Evolutionary conservation across 2,113 vertebrate genomes (phyloP).

Genomic region (Macrotus californicus): DNA sequence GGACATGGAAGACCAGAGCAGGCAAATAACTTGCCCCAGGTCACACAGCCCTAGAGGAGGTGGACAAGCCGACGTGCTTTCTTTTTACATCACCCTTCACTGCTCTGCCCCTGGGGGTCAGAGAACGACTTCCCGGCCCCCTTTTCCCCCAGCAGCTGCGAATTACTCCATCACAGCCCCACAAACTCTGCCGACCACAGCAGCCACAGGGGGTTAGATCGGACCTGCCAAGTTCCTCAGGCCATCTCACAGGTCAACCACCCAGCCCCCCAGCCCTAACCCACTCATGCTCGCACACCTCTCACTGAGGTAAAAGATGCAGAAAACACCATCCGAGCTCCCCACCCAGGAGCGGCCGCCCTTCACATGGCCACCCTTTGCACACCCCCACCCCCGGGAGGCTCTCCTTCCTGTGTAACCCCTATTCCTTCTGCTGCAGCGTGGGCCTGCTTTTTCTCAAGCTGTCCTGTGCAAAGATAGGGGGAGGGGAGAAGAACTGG

Average conservation of each 20-base stretch:
- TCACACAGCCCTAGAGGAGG: constrained; percentile 24
- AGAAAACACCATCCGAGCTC: not conserved
- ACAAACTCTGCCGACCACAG: not conserved
- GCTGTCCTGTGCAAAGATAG: constrained; percentile 49
- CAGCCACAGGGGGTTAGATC: not conserved
- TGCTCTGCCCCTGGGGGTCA: not conserved
- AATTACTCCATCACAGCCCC: not conserved
- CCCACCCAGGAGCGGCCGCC: not conserved
- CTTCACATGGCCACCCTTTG: not conserved
- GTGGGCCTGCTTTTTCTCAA: constrained; percentile 47
- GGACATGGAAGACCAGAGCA: not conserved
- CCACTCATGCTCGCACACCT: not conserved
- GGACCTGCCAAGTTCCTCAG: not conserved
- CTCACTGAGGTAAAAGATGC: not conserved
- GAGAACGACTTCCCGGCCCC: not conserved
- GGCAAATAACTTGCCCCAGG: not conserved
- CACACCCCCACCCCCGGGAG: too few relatives aligned
- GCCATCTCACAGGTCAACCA: not conserved
- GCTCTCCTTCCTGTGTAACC: not conserved
- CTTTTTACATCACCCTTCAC: not conserved
- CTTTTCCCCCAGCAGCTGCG: not conserved
- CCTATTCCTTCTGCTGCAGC: not conserved
- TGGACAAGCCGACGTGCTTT: not conserved
- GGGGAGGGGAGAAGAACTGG: not conserved
- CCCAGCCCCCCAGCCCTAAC: not conserved